Percentiles rank a stretch among this genome's conserved stretches.
Evolutionary conservation across 2,888 invertebrate genomes (phyloP).

Genomic region (Synergus itoensis): DNA sequence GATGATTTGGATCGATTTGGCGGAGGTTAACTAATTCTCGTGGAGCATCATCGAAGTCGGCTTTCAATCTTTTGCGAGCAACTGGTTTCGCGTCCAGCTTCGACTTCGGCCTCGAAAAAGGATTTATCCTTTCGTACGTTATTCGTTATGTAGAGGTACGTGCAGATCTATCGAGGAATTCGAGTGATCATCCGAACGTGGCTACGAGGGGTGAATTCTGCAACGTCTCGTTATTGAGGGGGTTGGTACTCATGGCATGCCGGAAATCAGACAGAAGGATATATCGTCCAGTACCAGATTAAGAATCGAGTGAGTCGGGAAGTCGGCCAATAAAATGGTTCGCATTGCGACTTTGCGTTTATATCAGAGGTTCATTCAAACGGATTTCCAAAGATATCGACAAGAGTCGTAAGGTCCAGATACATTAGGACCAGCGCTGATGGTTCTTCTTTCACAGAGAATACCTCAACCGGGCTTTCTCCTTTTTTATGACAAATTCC

Average conservation of each 20-base stretch:
- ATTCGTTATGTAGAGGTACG: slow-evolving; percentile 15
- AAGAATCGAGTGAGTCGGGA: slow-evolving; percentile 39
- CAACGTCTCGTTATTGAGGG: slow-evolving; percentile 16
- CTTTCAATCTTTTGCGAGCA: slow-evolving; percentile 37
- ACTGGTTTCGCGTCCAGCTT: slow-evolving; percentile 32
- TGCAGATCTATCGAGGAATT: slow-evolving; percentile 26
- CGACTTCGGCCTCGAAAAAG: slow-evolving; percentile 12
- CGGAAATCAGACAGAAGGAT: slow-evolving; percentile 33
- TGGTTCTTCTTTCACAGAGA: slow-evolving; percentile 1
- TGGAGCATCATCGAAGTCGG: slow-evolving; percentile 14
- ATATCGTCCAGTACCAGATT: slow-evolving; percentile 31
- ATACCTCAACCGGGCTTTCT: not conserved
- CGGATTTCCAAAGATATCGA: slow-evolving; percentile 18
- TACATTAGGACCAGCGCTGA: slow-evolving; percentile 8
- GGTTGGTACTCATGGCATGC: slow-evolving; percentile 16
- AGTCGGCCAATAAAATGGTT: slow-evolving; percentile 47
- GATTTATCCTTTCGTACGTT: slow-evolving; percentile 28
- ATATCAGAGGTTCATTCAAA: slow-evolving; percentile 35
- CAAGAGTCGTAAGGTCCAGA: slow-evolving; percentile 29
- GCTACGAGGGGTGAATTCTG: slow-evolving; percentile 30
- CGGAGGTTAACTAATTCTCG: slow-evolving; percentile 38
- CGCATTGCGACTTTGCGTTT: slow-evolving; percentile 44
- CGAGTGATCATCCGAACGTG: slow-evolving; percentile 15
- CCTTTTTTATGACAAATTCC: slow-evolving; percentile 37
- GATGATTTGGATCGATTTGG: slow-evolving; percentile 27